These are phyloP conservation scores for Eubasilissa regina DNA, from an alignment of 1,140 invertebrate species.

Conservation along the genomic window DNA sequence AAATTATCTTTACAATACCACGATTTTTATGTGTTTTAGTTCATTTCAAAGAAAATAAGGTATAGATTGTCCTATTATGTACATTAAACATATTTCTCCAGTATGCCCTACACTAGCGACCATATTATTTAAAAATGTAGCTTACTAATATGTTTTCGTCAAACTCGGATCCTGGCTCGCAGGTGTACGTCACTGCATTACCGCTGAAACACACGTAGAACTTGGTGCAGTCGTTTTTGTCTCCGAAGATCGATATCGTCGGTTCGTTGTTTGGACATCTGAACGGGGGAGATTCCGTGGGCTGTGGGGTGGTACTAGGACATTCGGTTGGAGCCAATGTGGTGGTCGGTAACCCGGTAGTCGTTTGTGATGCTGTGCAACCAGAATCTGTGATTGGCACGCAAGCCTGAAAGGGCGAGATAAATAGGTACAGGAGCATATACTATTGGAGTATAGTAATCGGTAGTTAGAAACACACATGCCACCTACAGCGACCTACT, in stretches of 20 bases:
- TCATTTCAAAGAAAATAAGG: no score
- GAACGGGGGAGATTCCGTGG: not conserved
- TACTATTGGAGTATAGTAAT: no score
- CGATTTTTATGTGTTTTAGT: no score
- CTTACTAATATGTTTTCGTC: not conserved
- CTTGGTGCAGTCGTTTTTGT: constrained; percentile 13
- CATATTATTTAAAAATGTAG: no score
- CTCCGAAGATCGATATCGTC: not conserved
- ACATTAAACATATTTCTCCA: no score
- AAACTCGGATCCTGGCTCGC: not conserved
- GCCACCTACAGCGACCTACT: no score
- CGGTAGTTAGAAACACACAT: no score
- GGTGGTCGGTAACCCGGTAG: not conserved
- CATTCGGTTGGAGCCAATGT: not conserved
- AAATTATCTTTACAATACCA: no score
- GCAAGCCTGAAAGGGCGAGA: not conserved
- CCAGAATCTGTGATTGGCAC: not conserved
- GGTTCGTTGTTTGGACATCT: not conserved
- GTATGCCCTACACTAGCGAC: no score
- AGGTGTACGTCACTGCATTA: not conserved
- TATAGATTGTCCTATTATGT: no score
- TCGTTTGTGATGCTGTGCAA: not conserved
- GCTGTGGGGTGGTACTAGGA: not conserved
- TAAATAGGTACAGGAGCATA: no score
- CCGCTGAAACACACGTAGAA: not conserved